Conservation (phyloP, 2,113 vertebrate species). For the Ursus arctos region DNA sequence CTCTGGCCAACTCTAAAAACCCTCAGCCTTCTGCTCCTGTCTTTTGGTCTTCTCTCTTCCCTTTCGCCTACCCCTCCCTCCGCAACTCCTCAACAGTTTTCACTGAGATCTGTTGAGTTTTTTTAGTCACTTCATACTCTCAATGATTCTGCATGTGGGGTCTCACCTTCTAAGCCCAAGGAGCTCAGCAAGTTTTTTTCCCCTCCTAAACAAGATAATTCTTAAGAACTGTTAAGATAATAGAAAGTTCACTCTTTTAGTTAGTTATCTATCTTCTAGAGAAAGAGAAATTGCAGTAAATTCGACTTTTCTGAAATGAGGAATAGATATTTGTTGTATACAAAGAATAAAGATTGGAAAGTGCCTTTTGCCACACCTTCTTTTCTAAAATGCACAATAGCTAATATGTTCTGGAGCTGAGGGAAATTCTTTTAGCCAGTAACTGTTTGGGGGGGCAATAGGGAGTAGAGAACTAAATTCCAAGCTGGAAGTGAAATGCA, state of each 20-base stretch:
- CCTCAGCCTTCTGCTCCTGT: not conserved
- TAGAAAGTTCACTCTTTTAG: not conserved
- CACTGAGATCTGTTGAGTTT: not conserved
- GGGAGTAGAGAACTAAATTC: not conserved
- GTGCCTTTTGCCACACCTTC: not conserved
- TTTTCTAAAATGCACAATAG: not conserved
- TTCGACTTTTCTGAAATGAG: conserved; percentile 40
- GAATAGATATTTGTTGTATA: not conserved
- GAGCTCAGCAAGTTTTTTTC: not conserved
- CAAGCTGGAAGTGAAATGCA: not conserved
- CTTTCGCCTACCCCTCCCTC: not conserved
- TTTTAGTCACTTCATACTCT: not conserved
- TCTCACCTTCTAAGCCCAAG: not conserved
- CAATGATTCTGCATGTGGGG: not conserved
- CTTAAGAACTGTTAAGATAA: not conserved
- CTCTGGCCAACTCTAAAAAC: not conserved
- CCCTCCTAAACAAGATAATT: not conserved
- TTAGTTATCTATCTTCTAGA: conserved; percentile 16
- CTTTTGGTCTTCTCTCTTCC: not conserved
- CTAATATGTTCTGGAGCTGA: not conserved
- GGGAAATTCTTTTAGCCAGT: not conserved
- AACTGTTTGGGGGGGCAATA: not conserved
- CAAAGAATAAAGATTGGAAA: not conserved
- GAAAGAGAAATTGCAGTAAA: not conserved
- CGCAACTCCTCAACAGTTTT: not conserved